Conservation (phyloP, 2,888 invertebrate species). For the Leptinotarsa tumamoca region DNA sequence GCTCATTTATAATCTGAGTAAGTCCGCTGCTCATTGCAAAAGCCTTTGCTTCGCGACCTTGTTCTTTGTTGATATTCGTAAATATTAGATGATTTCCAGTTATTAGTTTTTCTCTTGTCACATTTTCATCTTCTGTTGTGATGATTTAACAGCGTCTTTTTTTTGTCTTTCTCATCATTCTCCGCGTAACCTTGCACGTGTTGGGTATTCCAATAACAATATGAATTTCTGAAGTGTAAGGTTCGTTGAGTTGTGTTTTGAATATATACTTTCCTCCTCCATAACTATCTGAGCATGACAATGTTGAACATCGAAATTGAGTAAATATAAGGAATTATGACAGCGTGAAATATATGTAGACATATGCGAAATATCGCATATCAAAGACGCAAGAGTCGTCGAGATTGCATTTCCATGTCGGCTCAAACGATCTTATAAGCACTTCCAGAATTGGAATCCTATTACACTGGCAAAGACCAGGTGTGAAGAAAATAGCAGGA, state of each 20-base stretch:
- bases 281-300: constrained; percentile 15
- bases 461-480: constrained; percentile 44
- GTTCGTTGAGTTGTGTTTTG: background rate
- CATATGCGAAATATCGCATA: constrained; percentile 49
- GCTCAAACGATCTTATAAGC: constrained; percentile 57
- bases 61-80: too few species aligned
- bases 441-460: constrained; percentile 54
- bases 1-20: too few species aligned
- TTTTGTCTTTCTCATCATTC: too few species aligned
- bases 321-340: constrained; percentile 42
- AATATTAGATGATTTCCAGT: too few species aligned
- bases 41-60: too few species aligned
- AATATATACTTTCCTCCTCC: background rate
- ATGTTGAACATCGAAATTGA: constrained; percentile 26
- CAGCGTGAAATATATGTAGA: constrained; percentile 44
- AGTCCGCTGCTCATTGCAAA: too few species aligned
- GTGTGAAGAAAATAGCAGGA: background rate
- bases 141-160: too few species aligned
- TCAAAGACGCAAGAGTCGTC: constrained; percentile 50
- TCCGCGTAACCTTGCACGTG: too few species aligned
- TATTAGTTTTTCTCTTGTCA: too few species aligned
- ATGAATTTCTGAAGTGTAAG: too few species aligned
- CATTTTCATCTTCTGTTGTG: too few species aligned
- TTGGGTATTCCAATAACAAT: too few species aligned
- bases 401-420: constrained; percentile 58